phyloP scores from a whole-genome alignment of 2,113 vertebrate species.

The Lepisosteus osseus region DNA sequence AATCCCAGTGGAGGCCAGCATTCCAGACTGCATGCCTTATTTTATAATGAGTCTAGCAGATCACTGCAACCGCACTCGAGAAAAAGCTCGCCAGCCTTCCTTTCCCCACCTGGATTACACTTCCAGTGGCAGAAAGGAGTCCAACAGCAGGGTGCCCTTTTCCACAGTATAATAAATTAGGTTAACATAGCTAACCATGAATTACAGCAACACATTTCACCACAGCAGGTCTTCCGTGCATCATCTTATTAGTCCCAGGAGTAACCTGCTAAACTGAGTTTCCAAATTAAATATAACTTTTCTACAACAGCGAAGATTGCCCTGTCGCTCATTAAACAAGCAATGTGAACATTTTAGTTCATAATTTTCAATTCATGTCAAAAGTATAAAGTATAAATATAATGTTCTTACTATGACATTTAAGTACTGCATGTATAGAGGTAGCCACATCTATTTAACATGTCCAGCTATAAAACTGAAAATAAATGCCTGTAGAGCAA shows the following conservation, averaged over 20 bases:
- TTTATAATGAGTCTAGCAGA: conserved; percentile 41
- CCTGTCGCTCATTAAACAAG: no score
- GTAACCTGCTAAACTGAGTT: background rate
- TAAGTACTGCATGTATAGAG: no score
- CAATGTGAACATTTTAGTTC: no score
- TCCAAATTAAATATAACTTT: background rate
- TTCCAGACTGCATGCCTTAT: conserved; percentile 31
- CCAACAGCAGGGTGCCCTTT: background rate
- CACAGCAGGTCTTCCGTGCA: conserved; percentile 22
- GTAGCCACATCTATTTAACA: no score
- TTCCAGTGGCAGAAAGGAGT: conserved; percentile 22
- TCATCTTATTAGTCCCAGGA: conserved; percentile 19
- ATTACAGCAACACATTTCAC: conserved; percentile 23
- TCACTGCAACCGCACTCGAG: conserved; percentile 22
- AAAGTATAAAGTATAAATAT: no score
- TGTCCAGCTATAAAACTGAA: no score
- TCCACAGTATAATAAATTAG: conserved; percentile 26
- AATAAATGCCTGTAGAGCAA: no score
- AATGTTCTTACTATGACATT: no score
- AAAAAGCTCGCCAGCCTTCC: conserved; percentile 22
- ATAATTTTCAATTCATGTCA: no score
- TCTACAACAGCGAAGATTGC: no score
- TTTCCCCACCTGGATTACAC: conserved; percentile 12
- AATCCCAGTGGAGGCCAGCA: conserved; percentile 20
- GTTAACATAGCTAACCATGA: conserved; percentile 18